phyloP scores from a whole-genome alignment of 2,888 invertebrate species.

The Cepaea hortensis region DNA sequence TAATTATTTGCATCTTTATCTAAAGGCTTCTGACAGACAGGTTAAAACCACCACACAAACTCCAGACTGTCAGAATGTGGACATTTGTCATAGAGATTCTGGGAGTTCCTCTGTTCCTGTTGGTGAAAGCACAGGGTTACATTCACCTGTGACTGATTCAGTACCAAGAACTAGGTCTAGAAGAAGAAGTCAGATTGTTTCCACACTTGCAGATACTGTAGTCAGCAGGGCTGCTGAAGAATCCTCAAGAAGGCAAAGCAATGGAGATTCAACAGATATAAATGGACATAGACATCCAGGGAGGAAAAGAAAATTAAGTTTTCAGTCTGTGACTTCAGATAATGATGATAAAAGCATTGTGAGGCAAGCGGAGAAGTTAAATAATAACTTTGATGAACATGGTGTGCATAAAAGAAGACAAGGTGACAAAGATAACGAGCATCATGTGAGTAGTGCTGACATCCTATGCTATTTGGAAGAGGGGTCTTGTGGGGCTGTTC shows the following conservation, averaged over 20 bases:
- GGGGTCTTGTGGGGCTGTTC: conserved; percentile 49
- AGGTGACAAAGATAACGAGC: not conserved
- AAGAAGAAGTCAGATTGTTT: not conserved
- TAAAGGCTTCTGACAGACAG: not conserved
- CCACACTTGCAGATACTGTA: not conserved
- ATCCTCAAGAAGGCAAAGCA: not conserved
- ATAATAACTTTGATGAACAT: not conserved
- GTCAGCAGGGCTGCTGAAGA: not conserved
- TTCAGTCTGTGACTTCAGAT: not conserved
- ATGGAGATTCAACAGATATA: not conserved
- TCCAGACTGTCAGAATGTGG: not conserved
- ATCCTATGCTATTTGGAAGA: conserved; percentile 48
- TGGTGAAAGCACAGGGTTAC: not conserved
- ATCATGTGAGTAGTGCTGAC: not conserved
- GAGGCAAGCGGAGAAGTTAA: not conserved
- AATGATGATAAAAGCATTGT: not conserved
- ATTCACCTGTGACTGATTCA: not conserved
- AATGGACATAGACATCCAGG: not conserved
- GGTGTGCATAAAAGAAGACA: no score
- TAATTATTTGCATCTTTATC: not conserved
- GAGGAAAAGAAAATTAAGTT: no score
- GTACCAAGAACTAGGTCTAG: not conserved
- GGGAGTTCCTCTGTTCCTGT: not conserved
- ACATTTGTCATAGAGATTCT: not conserved
- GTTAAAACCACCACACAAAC: not conserved